Conservation (phyloP, 2,797 vertebrate species). For the Falco columbarius region DNA sequence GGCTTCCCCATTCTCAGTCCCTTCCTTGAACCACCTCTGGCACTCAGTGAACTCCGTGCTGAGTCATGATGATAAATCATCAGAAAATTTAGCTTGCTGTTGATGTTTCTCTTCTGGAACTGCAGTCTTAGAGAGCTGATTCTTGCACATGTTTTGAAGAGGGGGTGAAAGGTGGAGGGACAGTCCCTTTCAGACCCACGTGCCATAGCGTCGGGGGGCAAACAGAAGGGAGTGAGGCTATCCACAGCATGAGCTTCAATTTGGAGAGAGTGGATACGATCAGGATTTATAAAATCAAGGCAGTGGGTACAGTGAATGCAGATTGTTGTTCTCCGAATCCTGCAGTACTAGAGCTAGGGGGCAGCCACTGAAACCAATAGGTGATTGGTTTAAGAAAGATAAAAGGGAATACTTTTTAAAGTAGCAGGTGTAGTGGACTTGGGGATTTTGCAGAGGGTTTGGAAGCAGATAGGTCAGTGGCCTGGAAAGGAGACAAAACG, state of each 20-base stretch:
- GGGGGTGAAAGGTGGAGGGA: neutral
- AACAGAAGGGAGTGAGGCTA: neutral
- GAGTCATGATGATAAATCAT: neutral
- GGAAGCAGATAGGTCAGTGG: neutral
- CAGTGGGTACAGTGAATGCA: neutral
- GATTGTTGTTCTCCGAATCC: neutral
- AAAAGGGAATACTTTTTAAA: neutral
- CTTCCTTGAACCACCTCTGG: neutral
- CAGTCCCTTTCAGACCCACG: neutral
- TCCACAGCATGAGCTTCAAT: neutral
- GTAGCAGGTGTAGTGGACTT: neutral
- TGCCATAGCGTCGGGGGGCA: neutral
- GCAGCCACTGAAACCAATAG: neutral
- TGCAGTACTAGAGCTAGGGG: neutral
- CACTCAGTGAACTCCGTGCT: neutral
- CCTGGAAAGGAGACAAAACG: neutral
- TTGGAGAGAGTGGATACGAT: neutral
- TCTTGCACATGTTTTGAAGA: neutral
- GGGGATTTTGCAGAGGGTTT: neutral
- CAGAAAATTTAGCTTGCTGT: neutral
- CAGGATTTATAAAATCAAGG: neutral
- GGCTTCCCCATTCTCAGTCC: neutral
- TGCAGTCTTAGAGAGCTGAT: neutral
- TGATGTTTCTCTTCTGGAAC: neutral
- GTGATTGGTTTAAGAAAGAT: neutral